phyloP scores from a whole-genome alignment of 1,140 invertebrate genomes.

The Oryzaephilus surinamensis region DNA sequence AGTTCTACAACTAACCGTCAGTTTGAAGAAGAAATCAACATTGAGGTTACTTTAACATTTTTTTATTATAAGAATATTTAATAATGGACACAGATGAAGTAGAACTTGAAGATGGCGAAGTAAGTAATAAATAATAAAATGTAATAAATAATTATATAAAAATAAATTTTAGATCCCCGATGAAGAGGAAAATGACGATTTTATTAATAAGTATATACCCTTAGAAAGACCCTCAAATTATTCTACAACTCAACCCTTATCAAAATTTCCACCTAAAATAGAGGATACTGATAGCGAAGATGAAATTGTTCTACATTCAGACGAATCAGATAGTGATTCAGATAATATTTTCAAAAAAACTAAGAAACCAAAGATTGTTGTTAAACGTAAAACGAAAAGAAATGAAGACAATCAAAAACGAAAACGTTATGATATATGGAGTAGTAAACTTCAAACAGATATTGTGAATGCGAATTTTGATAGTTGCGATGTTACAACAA shows the following conservation, averaged over 20 bases:
- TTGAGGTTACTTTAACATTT: too few species aligned
- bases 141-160: not conserved
- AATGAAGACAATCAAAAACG: not conserved
- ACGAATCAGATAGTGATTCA: constrained; percentile 8
- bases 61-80: too few species aligned
- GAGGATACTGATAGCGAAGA: not conserved
- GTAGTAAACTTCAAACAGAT: constrained; percentile 47
- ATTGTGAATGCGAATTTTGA: constrained; percentile 48
- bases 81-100: not conserved
- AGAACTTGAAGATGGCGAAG: not conserved
- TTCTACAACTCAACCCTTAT: constrained; percentile 2
- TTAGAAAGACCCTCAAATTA: constrained; percentile 7
- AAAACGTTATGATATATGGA: constrained; percentile 9
- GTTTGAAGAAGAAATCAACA: too few species aligned
- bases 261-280: constrained; percentile 1
- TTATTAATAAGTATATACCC: too few species aligned
- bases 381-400: constrained; percentile 8
- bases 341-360: constrained; percentile 6
- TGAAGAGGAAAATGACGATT: constrained; percentile 2
- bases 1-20: too few species aligned
- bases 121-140: not conserved
- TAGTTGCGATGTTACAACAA: constrained; percentile 46
- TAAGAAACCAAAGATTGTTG: constrained; percentile 8
- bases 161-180: constrained; percentile 4
- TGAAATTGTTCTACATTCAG: constrained; percentile 6